A percentile compares a stretch with the other conserved stretches of the same genome.
These are phyloP conservation scores for Dryobota labecula DNA, from an alignment of 2,888 invertebrate genomes.

Conservation along the genomic window DNA sequence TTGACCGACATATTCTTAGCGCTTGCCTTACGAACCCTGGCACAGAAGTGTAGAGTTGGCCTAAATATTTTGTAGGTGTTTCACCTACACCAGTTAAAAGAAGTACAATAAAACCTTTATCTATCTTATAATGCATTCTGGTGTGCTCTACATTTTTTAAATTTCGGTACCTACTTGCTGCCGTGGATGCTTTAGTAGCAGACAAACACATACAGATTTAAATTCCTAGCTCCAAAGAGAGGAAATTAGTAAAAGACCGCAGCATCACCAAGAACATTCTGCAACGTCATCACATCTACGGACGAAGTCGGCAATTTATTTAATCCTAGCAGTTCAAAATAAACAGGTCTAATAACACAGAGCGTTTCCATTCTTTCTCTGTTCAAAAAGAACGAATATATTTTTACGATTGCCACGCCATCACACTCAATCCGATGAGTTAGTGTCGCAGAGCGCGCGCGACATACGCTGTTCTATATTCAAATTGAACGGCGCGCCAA, in stretches of 20 bases:
- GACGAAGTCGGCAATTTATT: no score
- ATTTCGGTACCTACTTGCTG: no score
- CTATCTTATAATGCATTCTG: no score
- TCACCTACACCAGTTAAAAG: no score
- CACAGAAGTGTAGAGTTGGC: slow-evolving; percentile 70
- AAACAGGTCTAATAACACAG: not conserved
- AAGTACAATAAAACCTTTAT: no score
- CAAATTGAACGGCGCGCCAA: slow-evolving; percentile 86
- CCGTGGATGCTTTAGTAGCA: no score
- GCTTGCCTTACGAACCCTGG: slow-evolving; percentile 78
- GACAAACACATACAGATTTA: no score
- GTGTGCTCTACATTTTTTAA: no score
- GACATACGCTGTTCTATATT: slow-evolving; percentile 90
- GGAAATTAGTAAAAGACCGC: not conserved
- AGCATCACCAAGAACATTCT: not conserved
- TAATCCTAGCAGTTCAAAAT: not conserved
- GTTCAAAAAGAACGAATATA: slow-evolving; percentile 84
- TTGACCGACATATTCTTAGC: slow-evolving; percentile 90
- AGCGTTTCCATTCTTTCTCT: slow-evolving; percentile 62
- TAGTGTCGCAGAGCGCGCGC: slow-evolving; percentile 86
- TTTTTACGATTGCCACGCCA: slow-evolving; percentile 88
- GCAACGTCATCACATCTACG: not conserved
- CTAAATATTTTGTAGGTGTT: not conserved
- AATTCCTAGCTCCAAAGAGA: no score
- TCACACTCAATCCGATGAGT: slow-evolving; percentile 90